A percentile compares a stretch with the other conserved stretches of the same genome.
Evolutionary conservation across 1,140 invertebrate species (phyloP).

Genomic region (Heliconius hermathena): DNA sequence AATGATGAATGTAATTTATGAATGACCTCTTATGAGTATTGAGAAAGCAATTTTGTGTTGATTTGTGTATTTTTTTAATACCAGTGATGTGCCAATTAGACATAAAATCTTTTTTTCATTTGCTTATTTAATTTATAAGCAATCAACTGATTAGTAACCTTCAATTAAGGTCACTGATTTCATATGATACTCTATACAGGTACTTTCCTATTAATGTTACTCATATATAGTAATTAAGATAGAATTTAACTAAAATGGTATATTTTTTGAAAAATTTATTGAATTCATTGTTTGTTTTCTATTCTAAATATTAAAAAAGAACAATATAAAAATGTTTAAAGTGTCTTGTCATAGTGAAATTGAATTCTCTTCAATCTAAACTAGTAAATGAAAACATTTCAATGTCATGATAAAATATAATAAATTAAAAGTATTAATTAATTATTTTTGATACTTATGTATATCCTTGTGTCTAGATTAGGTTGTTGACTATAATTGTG

Average conservation of each 20-base stretch:
- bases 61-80: too few relatives aligned
- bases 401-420: neutral
- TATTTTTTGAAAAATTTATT: neutral
- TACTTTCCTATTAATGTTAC: neutral
- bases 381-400: neutral
- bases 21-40: too few relatives aligned
- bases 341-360: too few relatives aligned
- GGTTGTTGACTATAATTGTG: neutral
- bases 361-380: too few relatives aligned
- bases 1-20: too few relatives aligned
- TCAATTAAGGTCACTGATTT: neutral
- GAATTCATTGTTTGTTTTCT: too few relatives aligned
- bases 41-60: too few relatives aligned
- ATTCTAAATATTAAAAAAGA: too few relatives aligned
- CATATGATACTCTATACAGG: neutral
- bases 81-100: neutral
- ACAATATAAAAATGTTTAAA: too few relatives aligned
- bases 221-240: too few relatives aligned
- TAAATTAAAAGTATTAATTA: neutral
- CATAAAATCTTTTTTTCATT: neutral
- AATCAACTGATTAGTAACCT: neutral
- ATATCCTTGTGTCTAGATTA: neutral
- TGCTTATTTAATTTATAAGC: neutral
- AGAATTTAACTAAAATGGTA: too few relatives aligned
- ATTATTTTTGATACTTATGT: slow-evolving; percentile 1